Evolutionary conservation across 2,797 vertebrate genomes (phyloP), one percentile per base, ranked within the genome.

Genomic region (Sorex maritimensis): DNA sequence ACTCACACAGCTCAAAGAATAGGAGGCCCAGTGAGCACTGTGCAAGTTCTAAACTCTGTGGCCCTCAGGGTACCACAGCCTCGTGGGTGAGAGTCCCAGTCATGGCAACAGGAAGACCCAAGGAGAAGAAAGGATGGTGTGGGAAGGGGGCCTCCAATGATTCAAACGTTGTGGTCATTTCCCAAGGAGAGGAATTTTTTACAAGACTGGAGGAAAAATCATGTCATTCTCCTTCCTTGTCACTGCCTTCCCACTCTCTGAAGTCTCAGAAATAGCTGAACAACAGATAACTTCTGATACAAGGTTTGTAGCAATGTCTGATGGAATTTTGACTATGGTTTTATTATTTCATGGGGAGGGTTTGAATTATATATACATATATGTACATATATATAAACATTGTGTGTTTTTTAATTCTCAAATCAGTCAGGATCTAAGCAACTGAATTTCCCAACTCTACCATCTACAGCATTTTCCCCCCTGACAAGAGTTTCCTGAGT

Each of bases 281-380:
- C 26, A 67, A 69, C 13, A 9, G 61, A 13, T 78, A 75, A 69
- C 41, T 19, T 91, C 87, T 73, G 72, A 13, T n/a, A 26, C 23
- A 58, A 68, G 34, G n/a, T 49, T 67, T 90, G 21, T 49, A 92
- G 81, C 83, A 75, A 79, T 61, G 89, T 65, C 44, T 61, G 63
- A 28, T n/a, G 13, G 30, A 90, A 84, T 72, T 69, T 78, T 24
- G 7, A 81, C 80, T 84, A 38, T 34, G 44, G 41, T 71, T 38
- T 83, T 77, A 12, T 30, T 75, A 58, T 77, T 80, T 24, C 26
- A 2, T 4, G 7, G 44, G 12, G 11, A 68, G 1, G 30, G 10
- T 68, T 1, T 44, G 67, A 93, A 92, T 34, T 34, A 34, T 46
- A 26, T 68, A 68, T 68, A 4, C 19, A 34, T 24, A 55, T 1